Evolutionary conservation across 2,113 vertebrate species (phyloP), one percentile per base, ranked within the genome.

Genomic region (Sakesphorus luctuosus): DNA sequence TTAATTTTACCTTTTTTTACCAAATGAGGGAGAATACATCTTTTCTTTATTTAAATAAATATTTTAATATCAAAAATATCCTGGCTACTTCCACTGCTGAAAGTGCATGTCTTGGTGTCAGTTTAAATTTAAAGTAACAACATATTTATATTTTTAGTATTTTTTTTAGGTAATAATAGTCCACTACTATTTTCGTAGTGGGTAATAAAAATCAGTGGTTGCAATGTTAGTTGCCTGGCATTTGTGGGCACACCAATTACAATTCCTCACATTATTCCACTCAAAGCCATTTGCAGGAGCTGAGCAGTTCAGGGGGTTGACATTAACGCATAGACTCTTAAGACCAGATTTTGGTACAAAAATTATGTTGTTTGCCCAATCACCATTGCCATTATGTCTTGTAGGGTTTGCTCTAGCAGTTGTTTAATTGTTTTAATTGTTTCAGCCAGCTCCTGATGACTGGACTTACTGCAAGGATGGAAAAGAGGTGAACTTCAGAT

Each of bases 41-140:
- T 47, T 72, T 84, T 83, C 13, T 84, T 76, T 49, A 25, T 52
- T 31, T 21, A 65, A 92, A 49, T 38, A 86, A 89, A 65, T 81
- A 92, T 84, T 92, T 91, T 86, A 65, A 61, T 44, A 56, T 68
- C 8, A 75, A 79, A 89, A 89, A 81, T 89, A 84, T 38, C 55
- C 52, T 63, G 29, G 4, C 36, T 88, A 63, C 14, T 90, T 88
- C 76, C 29, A 44, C 55, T 52, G n/a, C 52, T 93, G 33, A 81
- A 72, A 90, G n/a, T 56, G 16, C 29, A 31, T 26, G 18, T 83
- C 90, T 83, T 73, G n/a, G 25, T 87, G 78, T 58, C 62, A 29
- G 43, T 82, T 84, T 91, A 84, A 84, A 73, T 80, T 66, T 71
- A 67, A 52, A 3, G 1, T 50, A 49, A 76, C 31, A 67, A 36